Conservation (phyloP, 2,797 vertebrate species). For the Hippopotamyrus pictus region DNA sequence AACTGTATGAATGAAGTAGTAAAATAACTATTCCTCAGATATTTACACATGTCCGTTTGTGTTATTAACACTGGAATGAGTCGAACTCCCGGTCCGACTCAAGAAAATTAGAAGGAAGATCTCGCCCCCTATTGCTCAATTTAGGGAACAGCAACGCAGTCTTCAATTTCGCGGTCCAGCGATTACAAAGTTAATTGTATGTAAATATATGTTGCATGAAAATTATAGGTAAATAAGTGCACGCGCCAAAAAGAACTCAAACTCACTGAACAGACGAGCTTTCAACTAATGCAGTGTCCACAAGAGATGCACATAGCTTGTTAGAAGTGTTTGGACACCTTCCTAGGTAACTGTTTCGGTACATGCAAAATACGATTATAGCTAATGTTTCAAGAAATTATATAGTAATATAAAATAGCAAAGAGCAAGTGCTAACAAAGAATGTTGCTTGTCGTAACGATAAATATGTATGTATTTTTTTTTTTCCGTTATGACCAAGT, state of each 20-base stretch:
- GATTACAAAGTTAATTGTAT: neutral
- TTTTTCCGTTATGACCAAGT: neutral
- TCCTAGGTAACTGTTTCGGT: neutral
- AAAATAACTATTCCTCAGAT: neutral
- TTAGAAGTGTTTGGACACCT: neutral
- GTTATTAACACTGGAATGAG: neutral
- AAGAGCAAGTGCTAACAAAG: neutral
- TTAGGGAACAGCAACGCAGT: neutral
- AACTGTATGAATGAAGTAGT: slow-evolving; percentile 1
- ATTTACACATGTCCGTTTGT: neutral
- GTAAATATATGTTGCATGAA: neutral
- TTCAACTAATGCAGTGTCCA: neutral
- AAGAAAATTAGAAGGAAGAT: neutral
- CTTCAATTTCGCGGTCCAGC: neutral
- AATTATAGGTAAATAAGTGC: neutral
- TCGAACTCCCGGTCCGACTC: neutral
- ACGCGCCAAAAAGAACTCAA: neutral
- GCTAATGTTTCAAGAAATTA: neutral
- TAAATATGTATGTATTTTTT: neutral
- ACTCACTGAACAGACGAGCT: neutral
- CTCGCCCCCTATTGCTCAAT: neutral
- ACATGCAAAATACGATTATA: neutral
- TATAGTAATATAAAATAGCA: neutral
- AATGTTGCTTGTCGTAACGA: neutral
- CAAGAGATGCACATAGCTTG: neutral